Base-by-base conservation (phyloP, 2,888 invertebrate genomes). In the Acrobasis consociella region DNA sequence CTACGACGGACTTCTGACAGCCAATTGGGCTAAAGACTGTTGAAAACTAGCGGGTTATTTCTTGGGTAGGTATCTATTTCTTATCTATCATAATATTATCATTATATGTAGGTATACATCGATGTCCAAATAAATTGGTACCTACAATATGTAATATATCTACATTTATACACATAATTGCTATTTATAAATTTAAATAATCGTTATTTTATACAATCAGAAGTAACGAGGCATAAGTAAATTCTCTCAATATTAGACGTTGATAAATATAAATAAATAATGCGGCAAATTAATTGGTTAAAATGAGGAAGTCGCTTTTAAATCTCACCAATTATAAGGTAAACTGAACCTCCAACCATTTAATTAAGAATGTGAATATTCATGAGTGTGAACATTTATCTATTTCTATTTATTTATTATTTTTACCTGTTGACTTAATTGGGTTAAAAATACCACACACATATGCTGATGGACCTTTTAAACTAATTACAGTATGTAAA, bases 341-440 rank as follows among this genome's bases (percentile, higher is more conserved):
- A 22, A 56, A n/a, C 42, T 60, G 17, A 38, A 9, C 59, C 49
- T n/a, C 31, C 50, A 38, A 60, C 50, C 38, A 59, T 37, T 49
- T 59, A 60, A 60, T 60, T 60, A 60, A 60, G 16, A 38, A 38
- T 46, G 13, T 60, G 13, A 60, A 60, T 60, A 60, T 60, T 50
- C 59, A 60, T 60, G 50, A 22, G 38, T 60, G 15, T 38, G 5
- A 50, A 60, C 38, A 58, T 13, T 49, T 50, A 16, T 50, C 38
- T 16, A 58, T 58, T 46, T 13, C 22, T 50, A 16, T 39, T 16
- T 16, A 58, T 58, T 46, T 59, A 51, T 58, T 16, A 16, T 58
- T 58, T 42, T 22, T 58, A 31, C 31, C 49, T 49, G 15, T 49
- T 31, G 15, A 49, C 38, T 59, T 59, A 59, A 49, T 59, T 59